Conservation (phyloP, 2,797 vertebrate genomes). For the Anguilla obscura region DNA sequence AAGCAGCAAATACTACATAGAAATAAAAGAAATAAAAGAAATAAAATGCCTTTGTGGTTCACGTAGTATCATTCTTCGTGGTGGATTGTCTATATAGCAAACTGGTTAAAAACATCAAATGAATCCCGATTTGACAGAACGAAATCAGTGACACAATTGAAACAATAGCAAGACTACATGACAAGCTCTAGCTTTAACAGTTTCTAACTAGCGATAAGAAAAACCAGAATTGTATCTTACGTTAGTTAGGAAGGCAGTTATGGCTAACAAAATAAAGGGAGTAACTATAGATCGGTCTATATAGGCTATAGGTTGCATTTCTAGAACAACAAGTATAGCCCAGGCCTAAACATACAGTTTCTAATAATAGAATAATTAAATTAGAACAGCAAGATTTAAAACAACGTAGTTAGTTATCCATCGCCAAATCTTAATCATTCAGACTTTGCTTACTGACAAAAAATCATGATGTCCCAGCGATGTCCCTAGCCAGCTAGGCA, state of each 20-base stretch:
- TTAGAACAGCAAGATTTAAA: not conserved
- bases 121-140: not conserved
- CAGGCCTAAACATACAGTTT: not conserved
- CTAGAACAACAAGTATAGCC: not conserved
- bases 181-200: too few relatives aligned
- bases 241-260: too few relatives aligned
- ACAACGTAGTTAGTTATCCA: not conserved
- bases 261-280: not conserved
- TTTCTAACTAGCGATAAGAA: too few relatives aligned
- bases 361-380: not conserved
- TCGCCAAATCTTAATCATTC: not conserved
- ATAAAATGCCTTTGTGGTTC: not conserved
- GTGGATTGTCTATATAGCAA: not conserved
- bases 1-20: not conserved
- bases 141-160: too few relatives aligned
- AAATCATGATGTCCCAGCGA: not conserved
- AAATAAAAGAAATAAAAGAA: not conserved
- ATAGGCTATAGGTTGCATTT: not conserved
- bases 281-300: not conserved
- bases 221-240: too few relatives aligned
- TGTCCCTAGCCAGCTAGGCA: not conserved
- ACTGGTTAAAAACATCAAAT: not conserved
- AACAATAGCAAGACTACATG: too few relatives aligned
- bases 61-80: not conserved
- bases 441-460: not conserved